A percentile compares a stretch with the other conserved stretches of the same genome.
phyloP scores from a whole-genome alignment of 2,888 invertebrate genomes.

The Drosophila rubida region DNA sequence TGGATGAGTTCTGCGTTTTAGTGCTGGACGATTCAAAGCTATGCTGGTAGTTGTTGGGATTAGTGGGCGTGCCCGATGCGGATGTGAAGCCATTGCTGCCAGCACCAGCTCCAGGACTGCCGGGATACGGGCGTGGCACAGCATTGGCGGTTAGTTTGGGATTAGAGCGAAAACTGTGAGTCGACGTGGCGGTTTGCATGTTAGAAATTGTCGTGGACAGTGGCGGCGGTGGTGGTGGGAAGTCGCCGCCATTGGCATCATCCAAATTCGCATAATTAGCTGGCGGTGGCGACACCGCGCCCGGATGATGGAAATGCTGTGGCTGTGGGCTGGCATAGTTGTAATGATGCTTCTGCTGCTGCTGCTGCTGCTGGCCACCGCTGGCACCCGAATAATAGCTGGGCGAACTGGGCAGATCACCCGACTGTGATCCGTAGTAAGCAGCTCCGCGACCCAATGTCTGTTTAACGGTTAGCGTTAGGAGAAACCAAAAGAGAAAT shows the following conservation, averaged over 20 bases:
- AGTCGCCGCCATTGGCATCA: conserved; percentile 73
- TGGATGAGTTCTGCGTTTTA: conserved; percentile 73
- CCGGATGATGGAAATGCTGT: conserved; percentile 84
- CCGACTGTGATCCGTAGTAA: conserved; percentile 68
- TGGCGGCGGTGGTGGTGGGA: conserved; percentile 84
- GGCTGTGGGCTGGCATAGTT: conserved; percentile 78
- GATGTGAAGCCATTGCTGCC: conserved; percentile 65
- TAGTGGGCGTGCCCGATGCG: conserved; percentile 76
- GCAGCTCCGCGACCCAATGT: conserved; percentile 82
- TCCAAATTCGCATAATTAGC: conserved; percentile 75
- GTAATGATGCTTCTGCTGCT: conserved; percentile 79
- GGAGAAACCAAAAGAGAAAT: conserved; percentile 56
- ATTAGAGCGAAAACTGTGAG: conserved; percentile 83
- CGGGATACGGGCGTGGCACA: conserved; percentile 84
- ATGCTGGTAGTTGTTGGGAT: conserved; percentile 79
- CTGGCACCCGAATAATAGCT: conserved; percentile 80
- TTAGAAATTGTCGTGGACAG: conserved; percentile 83
- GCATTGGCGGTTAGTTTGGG: conserved; percentile 85
- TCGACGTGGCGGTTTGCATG: conserved; percentile 82
- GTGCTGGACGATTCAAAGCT: conserved; percentile 78
- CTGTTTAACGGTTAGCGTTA: conserved; percentile 77
- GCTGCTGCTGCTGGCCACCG: conserved; percentile 75
- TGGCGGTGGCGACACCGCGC: conserved; percentile 83
- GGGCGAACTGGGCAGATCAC: conserved; percentile 83
- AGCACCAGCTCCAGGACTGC: conserved; percentile 71